A percentile compares a stretch with the other conserved stretches of the same genome.
Conservation (phyloP, 2,113 vertebrate species). For the Atherinomorus stipes region DNA sequence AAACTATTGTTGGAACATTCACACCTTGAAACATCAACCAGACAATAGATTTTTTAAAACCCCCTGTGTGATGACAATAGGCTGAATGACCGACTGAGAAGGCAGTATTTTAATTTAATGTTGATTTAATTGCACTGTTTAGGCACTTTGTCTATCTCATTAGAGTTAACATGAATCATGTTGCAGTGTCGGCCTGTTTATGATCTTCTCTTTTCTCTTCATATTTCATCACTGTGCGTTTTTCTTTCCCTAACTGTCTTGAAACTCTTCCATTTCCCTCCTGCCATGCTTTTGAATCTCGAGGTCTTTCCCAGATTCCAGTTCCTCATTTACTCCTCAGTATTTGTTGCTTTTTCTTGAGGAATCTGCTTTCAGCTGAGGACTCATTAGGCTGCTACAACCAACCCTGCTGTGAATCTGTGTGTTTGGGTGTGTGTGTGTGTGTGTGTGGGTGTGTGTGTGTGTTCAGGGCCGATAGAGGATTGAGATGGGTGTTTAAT, state of each 20-base stretch:
- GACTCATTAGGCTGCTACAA: constrained; percentile 7
- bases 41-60: no score
- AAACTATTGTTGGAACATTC: no score
- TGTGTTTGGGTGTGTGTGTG: constrained; percentile 20
- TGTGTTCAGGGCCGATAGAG: constrained; percentile 36
- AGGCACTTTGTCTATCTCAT: not conserved
- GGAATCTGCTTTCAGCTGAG: constrained; percentile 8
- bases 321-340: not conserved
- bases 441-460: constrained; percentile 30
- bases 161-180: not conserved
- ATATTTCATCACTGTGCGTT: not conserved
- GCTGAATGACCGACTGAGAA: no score
- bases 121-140: not conserved
- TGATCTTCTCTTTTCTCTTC: not conserved
- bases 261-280: not conserved
- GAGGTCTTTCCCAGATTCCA: constrained; percentile 1
- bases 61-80: no score
- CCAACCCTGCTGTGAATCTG: constrained; percentile 6
- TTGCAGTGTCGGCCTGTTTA: constrained; percentile 4
- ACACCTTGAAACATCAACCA: no score
- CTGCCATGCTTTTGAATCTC: not conserved
- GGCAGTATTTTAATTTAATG: constrained; percentile 12
- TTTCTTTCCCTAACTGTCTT: not conserved
- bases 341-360: constrained; percentile 12
- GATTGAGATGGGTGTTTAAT: constrained; percentile 38